Evolutionary conservation across 2,113 vertebrate species (phyloP).

Genomic region (Delphinus delphis): DNA sequence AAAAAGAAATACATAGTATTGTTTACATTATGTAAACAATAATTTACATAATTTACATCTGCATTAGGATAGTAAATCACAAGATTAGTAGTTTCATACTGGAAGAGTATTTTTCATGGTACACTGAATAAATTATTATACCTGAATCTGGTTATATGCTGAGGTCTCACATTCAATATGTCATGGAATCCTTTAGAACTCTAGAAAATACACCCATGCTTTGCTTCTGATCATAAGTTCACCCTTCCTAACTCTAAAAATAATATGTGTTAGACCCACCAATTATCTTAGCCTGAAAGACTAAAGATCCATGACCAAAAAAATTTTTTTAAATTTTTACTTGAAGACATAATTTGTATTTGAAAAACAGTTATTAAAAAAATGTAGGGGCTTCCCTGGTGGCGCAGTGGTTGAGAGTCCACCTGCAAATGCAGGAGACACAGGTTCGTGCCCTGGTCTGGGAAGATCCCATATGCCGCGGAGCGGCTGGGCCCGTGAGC

Average conservation of each 20-base stretch:
- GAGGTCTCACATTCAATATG: not conserved
- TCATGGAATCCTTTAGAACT: not conserved
- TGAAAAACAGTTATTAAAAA: conserved; percentile 40
- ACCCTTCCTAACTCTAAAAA: not conserved
- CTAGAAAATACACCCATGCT: not conserved
- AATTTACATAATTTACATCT: not conserved
- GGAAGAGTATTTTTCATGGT: conserved; percentile 17
- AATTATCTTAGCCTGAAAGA: conserved; percentile 17
- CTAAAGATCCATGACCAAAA: conserved; percentile 35
- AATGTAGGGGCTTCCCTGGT: not conserved
- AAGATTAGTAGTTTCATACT: conserved; percentile 39
- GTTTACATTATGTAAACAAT: too few species aligned
- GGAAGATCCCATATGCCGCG: too few species aligned
- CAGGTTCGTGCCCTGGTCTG: too few species aligned
- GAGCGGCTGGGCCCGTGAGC: too few species aligned
- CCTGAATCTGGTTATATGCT: not conserved
- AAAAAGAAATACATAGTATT: too few species aligned
- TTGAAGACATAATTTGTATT: not conserved
- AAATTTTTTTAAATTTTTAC: not conserved
- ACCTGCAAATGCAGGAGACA: too few species aligned
- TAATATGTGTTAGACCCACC: conserved; percentile 7
- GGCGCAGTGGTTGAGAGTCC: too few species aligned
- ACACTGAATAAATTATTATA: conserved; percentile 35
- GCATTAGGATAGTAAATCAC: not conserved
- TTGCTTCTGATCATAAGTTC: conserved; percentile 42